Base-by-base conservation (phyloP, 2,888 invertebrate genomes). In the Cheilosia vernalis region DNA sequence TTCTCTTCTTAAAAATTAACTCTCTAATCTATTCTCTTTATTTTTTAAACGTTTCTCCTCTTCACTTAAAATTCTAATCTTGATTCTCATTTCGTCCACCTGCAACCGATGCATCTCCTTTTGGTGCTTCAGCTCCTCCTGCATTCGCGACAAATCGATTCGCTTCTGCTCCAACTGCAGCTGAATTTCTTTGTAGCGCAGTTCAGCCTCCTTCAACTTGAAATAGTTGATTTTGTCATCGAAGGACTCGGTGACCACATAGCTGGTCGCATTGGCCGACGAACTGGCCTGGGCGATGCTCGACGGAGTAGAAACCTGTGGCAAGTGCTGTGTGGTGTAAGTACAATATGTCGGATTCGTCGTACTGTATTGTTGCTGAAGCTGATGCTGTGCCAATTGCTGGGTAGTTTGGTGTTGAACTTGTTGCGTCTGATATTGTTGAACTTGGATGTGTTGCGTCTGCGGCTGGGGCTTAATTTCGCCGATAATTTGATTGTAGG, bases 401-500 rank as follows among this genome's bases (percentile, higher is more conserved):
- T 74, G 83, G 0, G 72, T 55, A 2, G 69, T 10, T 63, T 82
- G 69, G 2, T 80, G 79, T 21, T 87, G 88, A 0, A 87, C 87
- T 13, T 89, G 89, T 87, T 76, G 88, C 63, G 90, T 89, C 81
- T 90, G 89, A 67, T 90, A 90, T 78, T 91, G 91, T 82, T 91
- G 90, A 44, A 91, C 90, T 87, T 91, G 91, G 64, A 91, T 90
- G 80, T 91, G 91, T 3, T 91, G 91, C 2, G 91, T 90, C 10
- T 91, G 91, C 67, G 91, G 90, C 81, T 90, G 90, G 1, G 90
- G 89, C 78, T 91, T 91, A 24, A 91, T 90, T 85, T 91, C 91
- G 74, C 91, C 90, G 61, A 91, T 91, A 60, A 91, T 90, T 76
- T 91, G 91, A 87, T 91, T 91, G 78, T 90, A 91, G 7, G 90